Evolutionary conservation across 2,888 invertebrate genomes (phyloP).

Genomic region (Eucera pruinosa): DNA sequence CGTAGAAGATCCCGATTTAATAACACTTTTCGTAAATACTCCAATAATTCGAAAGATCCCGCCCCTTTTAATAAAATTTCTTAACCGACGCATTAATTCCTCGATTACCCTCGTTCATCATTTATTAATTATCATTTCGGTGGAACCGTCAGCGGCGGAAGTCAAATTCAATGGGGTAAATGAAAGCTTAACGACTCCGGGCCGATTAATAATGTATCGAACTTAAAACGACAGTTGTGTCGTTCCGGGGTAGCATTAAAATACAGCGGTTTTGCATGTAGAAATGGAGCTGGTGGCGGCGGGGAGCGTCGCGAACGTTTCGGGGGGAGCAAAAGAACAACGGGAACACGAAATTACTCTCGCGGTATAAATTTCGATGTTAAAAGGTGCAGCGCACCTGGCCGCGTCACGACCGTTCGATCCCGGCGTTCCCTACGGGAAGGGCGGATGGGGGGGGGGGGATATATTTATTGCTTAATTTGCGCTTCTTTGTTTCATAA

Average conservation of each 20-base stretch:
- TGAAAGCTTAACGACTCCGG: conserved; percentile 6
- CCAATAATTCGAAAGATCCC: no score
- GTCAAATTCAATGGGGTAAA: conserved; percentile 4
- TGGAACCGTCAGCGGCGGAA: no score
- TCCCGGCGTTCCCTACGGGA: conserved; percentile 29
- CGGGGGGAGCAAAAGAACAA: background rate
- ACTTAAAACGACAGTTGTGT: conserved; percentile 15
- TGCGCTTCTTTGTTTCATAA: conserved; percentile 83
- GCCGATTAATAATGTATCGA: conserved; percentile 10
- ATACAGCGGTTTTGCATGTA: background rate
- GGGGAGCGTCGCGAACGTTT: background rate
- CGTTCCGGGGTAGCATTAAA: conserved; percentile 6
- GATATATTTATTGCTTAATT: conserved; percentile 82
- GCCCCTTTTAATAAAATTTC: background rate
- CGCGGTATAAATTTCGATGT: conserved; percentile 55
- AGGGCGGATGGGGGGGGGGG: conserved; percentile 34
- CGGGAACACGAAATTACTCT: conserved; percentile 27
- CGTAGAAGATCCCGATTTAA: no score
- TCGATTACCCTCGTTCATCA: background rate
- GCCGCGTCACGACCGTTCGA: conserved; percentile 55
- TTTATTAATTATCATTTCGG: no score
- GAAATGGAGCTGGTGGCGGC: background rate
- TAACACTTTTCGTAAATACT: background rate
- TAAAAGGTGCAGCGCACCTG: conserved; percentile 63
- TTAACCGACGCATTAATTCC: background rate